These are phyloP conservation scores for Drosophila truncata DNA, from an alignment of 1,140 invertebrate species.

Conservation along the genomic window DNA sequence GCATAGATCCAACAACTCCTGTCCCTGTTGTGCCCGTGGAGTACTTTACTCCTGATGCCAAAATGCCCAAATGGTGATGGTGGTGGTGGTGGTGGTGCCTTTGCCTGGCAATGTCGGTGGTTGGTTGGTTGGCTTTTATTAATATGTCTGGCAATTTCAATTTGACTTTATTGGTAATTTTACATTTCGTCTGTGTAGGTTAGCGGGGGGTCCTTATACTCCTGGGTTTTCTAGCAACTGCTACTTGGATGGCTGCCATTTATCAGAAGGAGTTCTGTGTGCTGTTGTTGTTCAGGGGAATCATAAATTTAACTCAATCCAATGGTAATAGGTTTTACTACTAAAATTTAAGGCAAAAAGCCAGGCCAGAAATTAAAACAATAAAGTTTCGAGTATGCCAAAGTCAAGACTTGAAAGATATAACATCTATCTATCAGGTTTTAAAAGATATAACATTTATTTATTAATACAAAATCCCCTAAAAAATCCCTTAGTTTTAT, in stretches of 20 bases:
- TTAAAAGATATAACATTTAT: background rate
- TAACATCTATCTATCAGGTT: background rate
- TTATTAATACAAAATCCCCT: background rate
- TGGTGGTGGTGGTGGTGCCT: constrained; percentile 32
- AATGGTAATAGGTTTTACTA: constrained; percentile 3
- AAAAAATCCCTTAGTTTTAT: background rate
- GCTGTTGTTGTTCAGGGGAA: background rate
- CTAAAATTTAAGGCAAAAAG: background rate
- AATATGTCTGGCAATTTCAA: constrained; percentile 84
- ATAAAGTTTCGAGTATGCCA: background rate
- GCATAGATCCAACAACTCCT: constrained; percentile 23
- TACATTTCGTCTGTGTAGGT: constrained; percentile 60
- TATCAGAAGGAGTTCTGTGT: constrained; percentile 20
- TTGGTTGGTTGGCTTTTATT: constrained; percentile 69
- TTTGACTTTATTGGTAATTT: constrained; percentile 84
- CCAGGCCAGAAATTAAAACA: constrained; percentile 3
- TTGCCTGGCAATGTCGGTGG: constrained; percentile 24
- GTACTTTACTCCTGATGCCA: constrained; percentile 4
- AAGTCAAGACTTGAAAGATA: background rate
- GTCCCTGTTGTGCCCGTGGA: background rate
- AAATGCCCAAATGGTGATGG: constrained; percentile 21
- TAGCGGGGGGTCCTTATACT: constrained; percentile 12
- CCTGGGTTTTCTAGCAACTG: background rate
- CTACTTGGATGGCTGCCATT: constrained; percentile 47
- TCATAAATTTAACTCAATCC: constrained; percentile 23